A percentile compares a stretch with the other conserved stretches of the same genome.
These are phyloP conservation scores for Pangasius djambal DNA, from an alignment of 2,797 vertebrate genomes.

Conservation along the genomic window DNA sequence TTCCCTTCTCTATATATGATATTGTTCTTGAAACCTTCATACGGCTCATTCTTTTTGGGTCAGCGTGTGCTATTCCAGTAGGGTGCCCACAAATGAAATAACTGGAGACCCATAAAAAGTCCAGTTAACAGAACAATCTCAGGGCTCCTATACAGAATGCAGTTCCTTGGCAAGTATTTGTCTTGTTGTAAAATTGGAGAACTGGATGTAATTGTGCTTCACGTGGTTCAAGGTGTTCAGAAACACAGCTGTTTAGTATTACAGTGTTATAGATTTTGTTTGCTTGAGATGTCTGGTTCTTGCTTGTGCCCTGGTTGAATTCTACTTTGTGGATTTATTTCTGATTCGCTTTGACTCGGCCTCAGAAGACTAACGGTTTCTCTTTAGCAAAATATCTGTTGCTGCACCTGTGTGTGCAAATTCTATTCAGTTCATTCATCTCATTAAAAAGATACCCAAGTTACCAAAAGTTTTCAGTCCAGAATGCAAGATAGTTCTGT, in stretches of 20 bases:
- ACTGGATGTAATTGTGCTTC: slow-evolving; percentile 9
- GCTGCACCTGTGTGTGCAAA: neutral
- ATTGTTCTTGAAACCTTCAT: slow-evolving; percentile 18
- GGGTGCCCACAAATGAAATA: slow-evolving; percentile 21
- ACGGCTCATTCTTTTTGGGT: slow-evolving; percentile 15
- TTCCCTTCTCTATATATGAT: neutral
- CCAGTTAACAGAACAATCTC: slow-evolving; percentile 19
- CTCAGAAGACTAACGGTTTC: neutral
- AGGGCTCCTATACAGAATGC: neutral
- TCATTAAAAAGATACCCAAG: neutral
- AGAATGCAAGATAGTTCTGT: neutral
- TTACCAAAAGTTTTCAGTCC: neutral
- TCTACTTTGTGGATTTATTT: neutral
- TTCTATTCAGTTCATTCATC: slow-evolving; percentile 13
- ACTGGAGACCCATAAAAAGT: slow-evolving; percentile 23
- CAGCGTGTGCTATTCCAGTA: slow-evolving; percentile 25
- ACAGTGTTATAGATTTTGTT: neutral
- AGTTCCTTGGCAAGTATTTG: neutral
- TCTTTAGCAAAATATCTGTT: neutral
- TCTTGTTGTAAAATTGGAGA: slow-evolving; percentile 25
- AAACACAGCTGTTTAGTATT: neutral
- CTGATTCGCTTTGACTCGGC: neutral
- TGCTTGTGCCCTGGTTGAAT: neutral
- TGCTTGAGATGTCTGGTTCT: slow-evolving; percentile 16
- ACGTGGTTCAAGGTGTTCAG: neutral